These are phyloP conservation scores for Neocrepidodera transversa DNA, from an alignment of 2,888 invertebrate species.

Conservation along the genomic window DNA sequence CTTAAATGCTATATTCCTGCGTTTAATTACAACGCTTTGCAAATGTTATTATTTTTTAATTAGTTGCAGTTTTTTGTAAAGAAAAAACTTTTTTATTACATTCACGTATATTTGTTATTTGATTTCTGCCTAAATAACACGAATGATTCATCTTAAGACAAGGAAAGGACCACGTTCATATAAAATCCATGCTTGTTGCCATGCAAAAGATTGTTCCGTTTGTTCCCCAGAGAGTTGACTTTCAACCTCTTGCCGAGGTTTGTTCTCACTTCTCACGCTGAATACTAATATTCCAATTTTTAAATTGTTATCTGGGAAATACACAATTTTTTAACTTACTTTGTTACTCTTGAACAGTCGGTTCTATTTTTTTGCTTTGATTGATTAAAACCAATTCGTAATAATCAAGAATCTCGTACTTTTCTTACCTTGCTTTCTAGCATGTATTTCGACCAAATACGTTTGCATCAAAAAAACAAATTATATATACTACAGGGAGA, in stretches of 20 bases:
- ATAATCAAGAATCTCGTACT: no score
- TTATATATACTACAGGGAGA: no score
- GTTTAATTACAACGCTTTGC: slow-evolving; percentile 4
- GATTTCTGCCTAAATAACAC: slow-evolving; percentile 1
- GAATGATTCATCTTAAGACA: slow-evolving; percentile 14
- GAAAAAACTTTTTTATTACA: no score
- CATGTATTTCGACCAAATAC: no score
- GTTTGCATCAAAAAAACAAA: no score
- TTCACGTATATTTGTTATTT: no score
- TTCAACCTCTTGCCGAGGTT: slow-evolving; percentile 56
- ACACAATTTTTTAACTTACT: slow-evolving; percentile 39
- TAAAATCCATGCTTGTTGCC: slow-evolving; percentile 50
- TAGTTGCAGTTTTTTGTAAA: no score
- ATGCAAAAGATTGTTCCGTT: slow-evolving; percentile 53
- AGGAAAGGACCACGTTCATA: slow-evolving; percentile 37
- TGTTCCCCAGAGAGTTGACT: slow-evolving; percentile 52
- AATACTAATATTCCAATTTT: slow-evolving; percentile 56
- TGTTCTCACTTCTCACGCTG: slow-evolving; percentile 49
- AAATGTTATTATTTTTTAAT: neutral
- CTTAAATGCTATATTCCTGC: neutral
- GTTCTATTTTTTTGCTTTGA: no score
- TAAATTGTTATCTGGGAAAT: slow-evolving; percentile 52
- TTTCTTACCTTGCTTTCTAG: no score
- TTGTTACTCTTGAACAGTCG: neutral
- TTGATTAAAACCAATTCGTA: no score